phyloP scores from a whole-genome alignment of 2,888 invertebrate species.

The Augochlorella aurata region DNA sequence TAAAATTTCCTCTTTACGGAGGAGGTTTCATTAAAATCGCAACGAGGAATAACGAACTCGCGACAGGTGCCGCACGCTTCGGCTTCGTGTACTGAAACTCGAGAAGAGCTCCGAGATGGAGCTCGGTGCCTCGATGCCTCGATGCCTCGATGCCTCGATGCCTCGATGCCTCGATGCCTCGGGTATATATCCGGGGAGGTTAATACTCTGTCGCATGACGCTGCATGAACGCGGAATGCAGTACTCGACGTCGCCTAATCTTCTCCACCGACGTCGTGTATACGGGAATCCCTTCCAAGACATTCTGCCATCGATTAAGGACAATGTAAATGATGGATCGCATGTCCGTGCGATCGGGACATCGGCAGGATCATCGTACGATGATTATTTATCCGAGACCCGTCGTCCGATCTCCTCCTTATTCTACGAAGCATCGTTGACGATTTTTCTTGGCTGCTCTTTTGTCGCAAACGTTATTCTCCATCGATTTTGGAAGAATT shows the following conservation, averaged over 20 bases:
- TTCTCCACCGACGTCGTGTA: slow-evolving; percentile 22
- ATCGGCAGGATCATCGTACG: slow-evolving; percentile 15
- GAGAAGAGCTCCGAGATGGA: slow-evolving; percentile 35
- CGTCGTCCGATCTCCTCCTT: not conserved
- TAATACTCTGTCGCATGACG: slow-evolving; percentile 51
- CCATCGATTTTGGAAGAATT: not conserved
- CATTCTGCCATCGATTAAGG: slow-evolving; percentile 76
- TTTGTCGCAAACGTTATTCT: not conserved
- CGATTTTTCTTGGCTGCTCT: not conserved
- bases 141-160: not conserved
- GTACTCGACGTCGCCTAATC: slow-evolving; percentile 45
- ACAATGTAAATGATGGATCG: slow-evolving; percentile 71
- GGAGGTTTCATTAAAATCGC: slow-evolving; percentile 52
- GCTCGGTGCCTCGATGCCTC: not conserved
- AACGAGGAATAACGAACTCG: slow-evolving; percentile 47
- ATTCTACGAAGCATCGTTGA: not conserved
- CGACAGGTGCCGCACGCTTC: slow-evolving; percentile 59
- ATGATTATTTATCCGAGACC: slow-evolving; percentile 26
- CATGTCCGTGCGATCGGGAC: slow-evolving; percentile 54
- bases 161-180: not conserved
- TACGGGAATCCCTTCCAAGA: slow-evolving; percentile 26
- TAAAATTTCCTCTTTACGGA: slow-evolving; percentile 42
- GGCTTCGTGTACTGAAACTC: slow-evolving; percentile 50
- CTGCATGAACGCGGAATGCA: slow-evolving; percentile 51
- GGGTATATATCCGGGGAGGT: slow-evolving; percentile 29